phyloP scores from a whole-genome alignment of 2,113 vertebrate species.

The Centropus bengalensis region DNA sequence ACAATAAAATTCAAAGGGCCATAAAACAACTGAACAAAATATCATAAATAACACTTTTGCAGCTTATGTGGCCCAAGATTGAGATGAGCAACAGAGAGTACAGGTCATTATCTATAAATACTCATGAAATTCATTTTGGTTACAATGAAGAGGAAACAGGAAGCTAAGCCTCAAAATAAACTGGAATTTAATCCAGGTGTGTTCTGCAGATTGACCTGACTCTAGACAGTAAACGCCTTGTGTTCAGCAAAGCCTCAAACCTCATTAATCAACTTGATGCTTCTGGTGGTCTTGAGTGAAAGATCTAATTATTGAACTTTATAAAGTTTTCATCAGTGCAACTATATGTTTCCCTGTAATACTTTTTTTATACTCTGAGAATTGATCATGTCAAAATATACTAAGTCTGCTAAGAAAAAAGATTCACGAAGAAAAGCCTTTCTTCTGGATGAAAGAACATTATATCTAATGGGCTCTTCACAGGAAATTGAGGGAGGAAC shows the following conservation, averaged over 20 bases:
- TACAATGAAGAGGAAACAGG: constrained; percentile 10
- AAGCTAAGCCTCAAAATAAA: constrained; percentile 44
- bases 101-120: constrained; percentile 44
- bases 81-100: neutral
- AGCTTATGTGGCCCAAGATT: neutral
- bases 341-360: neutral
- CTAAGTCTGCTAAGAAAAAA: neutral
- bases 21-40: constrained; percentile 23
- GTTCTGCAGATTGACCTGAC: neutral
- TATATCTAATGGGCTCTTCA: neutral
- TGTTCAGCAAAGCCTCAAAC: neutral
- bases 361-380: neutral
- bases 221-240: neutral
- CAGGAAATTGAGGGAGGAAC: neutral
- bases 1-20: constrained; percentile 28
- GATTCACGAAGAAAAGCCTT: neutral
- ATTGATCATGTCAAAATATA: neutral
- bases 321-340: neutral
- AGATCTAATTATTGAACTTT: neutral
- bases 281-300: neutral
- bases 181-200: constrained; percentile 3
- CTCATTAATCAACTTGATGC: neutral
- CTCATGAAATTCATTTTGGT: constrained; percentile 31
- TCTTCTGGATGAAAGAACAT: neutral
- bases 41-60: neutral